Percentiles rank a stretch among this genome's conserved stretches.
phyloP scores from a whole-genome alignment of 1,140 invertebrate genomes.

The Colletes gigas region DNA sequence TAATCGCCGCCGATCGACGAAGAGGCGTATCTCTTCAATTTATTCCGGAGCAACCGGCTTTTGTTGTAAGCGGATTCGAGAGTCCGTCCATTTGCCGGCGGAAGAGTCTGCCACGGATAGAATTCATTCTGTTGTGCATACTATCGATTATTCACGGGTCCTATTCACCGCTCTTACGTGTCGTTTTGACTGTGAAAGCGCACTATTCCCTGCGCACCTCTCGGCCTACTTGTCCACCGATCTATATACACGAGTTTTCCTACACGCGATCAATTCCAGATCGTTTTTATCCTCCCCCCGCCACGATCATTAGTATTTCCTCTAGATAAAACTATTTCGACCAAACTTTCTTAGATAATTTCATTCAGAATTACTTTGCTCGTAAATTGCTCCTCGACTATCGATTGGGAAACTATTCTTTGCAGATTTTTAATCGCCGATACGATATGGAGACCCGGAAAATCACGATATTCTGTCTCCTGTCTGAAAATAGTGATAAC shows the following conservation, averaged over 20 bases:
- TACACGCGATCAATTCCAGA: conserved; percentile 8
- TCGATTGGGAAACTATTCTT: too few species aligned
- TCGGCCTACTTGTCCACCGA: not conserved
- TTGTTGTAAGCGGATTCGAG: conserved; percentile 61
- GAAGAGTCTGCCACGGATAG: conserved; percentile 46
- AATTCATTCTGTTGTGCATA: conserved; percentile 59
- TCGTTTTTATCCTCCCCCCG: conserved; percentile 23
- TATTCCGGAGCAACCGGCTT: conserved; percentile 61
- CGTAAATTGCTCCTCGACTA: too few species aligned
- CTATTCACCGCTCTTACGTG: conserved; percentile 58
- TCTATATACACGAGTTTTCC: not conserved
- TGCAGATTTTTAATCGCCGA: not conserved
- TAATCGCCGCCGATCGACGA: conserved; percentile 42
- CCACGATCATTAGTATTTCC: not conserved
- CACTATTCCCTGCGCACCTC: conserved; percentile 1
- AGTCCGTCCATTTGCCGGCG: conserved; percentile 48
- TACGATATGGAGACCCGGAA: not conserved
- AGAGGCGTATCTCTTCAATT: conserved; percentile 55
- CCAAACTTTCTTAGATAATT: too few species aligned
- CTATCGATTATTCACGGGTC: conserved; percentile 64
- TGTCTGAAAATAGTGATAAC: conserved; percentile 47
- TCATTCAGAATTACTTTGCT: too few species aligned
- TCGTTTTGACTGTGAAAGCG: conserved; percentile 54
- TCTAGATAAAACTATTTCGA: too few species aligned
- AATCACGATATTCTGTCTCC: not conserved